Evolutionary conservation across 2,888 invertebrate species (phyloP).

Genomic region (Gasteruption jaculator): DNA sequence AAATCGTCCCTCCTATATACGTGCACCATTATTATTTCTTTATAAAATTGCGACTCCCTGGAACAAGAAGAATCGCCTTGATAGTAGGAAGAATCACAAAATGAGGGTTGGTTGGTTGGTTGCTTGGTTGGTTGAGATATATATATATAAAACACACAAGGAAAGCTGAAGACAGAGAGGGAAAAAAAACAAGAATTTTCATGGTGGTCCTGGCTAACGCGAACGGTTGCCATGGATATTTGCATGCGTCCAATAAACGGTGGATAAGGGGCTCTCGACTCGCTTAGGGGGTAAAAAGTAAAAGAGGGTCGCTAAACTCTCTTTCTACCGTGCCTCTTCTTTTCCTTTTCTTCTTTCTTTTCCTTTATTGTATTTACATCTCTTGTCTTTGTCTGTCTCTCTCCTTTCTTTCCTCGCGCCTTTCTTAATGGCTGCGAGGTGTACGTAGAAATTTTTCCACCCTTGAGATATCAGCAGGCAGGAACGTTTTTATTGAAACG

Average conservation of each 20-base stretch:
- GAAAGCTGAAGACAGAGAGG: no score
- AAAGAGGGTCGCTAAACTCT: slow-evolving; percentile 47
- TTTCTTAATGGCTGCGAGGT: slow-evolving; percentile 38
- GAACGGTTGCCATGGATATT: slow-evolving; percentile 50
- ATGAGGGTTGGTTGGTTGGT: no score
- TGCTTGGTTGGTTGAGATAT: no score
- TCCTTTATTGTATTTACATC: background rate
- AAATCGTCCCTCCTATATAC: no score
- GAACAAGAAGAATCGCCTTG: no score
- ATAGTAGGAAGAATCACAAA: no score
- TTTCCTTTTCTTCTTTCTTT: slow-evolving; percentile 14
- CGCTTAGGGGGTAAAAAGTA: slow-evolving; percentile 46
- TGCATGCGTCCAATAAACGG: slow-evolving; percentile 53
- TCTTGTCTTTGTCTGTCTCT: slow-evolving; percentile 7
- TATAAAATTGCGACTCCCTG: no score
- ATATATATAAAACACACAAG: no score
- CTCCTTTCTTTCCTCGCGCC: slow-evolving; percentile 29
- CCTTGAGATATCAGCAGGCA: no score
- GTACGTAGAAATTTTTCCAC: slow-evolving; percentile 23
- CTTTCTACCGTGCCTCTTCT: slow-evolving; percentile 30
- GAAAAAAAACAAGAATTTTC: no score
- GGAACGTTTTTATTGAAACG: no score
- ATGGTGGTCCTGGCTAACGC: slow-evolving; percentile 26
- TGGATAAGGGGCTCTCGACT: slow-evolving; percentile 49
- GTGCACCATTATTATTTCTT: no score